Conservation (phyloP, 1,140 invertebrate genomes). For the Muscidifurax raptorellus region DNA sequence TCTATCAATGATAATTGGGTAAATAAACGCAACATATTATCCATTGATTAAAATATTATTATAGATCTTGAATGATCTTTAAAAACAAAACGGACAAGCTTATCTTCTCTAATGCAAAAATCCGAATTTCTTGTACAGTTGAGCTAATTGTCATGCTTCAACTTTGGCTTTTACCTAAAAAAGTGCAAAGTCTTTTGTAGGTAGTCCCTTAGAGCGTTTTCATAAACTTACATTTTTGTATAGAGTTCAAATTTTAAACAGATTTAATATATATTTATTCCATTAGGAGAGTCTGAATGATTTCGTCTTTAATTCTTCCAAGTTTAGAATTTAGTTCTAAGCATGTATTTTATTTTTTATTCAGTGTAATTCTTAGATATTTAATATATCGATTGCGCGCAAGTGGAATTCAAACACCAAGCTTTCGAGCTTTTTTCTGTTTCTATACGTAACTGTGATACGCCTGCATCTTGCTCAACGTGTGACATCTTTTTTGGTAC, state of each 20-base stretch:
- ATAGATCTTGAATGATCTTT: constrained; percentile 2
- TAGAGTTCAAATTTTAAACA: neutral
- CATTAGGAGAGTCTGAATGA: constrained; percentile 28
- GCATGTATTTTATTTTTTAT: neutral
- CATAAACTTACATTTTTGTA: constrained; percentile 4
- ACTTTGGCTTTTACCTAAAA: neutral
- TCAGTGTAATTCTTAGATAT: neutral
- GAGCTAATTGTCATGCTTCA: constrained; percentile 5
- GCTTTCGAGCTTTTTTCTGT: neutral
- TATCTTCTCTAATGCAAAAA: neutral
- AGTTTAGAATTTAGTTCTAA: neutral
- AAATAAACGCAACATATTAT: neutral
- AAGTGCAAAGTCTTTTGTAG: neutral
- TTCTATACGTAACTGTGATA: constrained; percentile 37
- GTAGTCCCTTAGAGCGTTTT: constrained; percentile 19
- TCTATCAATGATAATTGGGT: neutral
- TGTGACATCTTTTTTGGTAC: constrained; percentile 6
- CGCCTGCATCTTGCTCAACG: constrained; percentile 42
- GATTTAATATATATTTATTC: constrained; percentile 44
- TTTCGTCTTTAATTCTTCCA: constrained; percentile 17
- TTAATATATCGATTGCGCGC: constrained; percentile 14
- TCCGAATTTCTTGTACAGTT: neutral
- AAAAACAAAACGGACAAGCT: neutral
- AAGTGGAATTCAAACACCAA: constrained; percentile 14
- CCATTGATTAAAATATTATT: neutral